Evolutionary conservation across 2,888 invertebrate genomes (phyloP).

Genomic region (Notodonta ziczac): DNA sequence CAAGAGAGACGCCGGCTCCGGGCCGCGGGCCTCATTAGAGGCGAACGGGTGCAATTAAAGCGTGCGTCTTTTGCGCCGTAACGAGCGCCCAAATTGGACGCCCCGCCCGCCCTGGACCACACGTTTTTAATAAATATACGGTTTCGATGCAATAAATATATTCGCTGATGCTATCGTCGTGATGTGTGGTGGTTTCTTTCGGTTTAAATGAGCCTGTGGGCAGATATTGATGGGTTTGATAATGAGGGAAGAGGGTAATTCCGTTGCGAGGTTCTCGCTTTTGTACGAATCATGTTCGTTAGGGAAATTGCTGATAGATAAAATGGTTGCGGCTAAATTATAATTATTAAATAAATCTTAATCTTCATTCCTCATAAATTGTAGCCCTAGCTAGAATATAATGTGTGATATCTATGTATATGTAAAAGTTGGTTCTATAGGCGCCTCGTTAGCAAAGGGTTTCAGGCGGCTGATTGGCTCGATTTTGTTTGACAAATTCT

Average conservation of each 20-base stretch:
- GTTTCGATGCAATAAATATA: conserved; percentile 56
- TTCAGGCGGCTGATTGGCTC: not conserved
- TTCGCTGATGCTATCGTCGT: conserved; percentile 48
- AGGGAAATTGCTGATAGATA: conserved; percentile 4
- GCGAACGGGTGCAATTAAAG: conserved; percentile 81
- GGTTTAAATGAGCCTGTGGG: conserved; percentile 34
- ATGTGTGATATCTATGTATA: not conserved
- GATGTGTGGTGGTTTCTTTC: conserved; percentile 37
- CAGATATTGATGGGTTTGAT: conserved; percentile 29
- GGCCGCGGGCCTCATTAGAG: conserved; percentile 80
- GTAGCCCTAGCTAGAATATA: no score
- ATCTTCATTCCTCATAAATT: not conserved
- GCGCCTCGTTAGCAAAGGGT: conserved; percentile 3
- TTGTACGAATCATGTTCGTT: not conserved
- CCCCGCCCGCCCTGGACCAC: conserved; percentile 63
- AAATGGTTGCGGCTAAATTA: not conserved
- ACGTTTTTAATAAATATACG: conserved; percentile 68
- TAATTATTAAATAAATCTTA: not conserved
- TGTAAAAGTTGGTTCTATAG: not conserved
- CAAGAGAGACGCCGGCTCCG: conserved; percentile 63
- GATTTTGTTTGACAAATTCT: not conserved
- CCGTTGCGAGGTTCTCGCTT: not conserved
- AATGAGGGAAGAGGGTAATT: conserved; percentile 19
- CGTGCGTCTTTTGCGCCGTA: conserved; percentile 81
- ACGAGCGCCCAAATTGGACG: conserved; percentile 81